phyloP scores from a whole-genome alignment of 2,888 invertebrate species.

The Synergus japonicus region DNA sequence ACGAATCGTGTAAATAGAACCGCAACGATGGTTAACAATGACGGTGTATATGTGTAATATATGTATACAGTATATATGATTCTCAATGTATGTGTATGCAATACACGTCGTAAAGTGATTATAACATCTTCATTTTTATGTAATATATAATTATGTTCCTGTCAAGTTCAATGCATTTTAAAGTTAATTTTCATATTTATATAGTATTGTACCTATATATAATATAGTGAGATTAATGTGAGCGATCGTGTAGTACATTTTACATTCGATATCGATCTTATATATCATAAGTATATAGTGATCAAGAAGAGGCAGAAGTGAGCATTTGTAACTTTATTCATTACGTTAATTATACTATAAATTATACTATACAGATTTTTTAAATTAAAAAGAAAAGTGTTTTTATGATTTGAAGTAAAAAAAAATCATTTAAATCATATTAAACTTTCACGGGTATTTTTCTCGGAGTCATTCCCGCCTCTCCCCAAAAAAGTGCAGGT shows the following conservation, averaged over 20 bases:
- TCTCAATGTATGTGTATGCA: slow-evolving; percentile 52
- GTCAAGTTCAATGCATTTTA: slow-evolving; percentile 53
- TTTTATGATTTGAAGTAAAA: background rate
- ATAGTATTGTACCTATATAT: no score
- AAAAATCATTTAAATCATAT: background rate
- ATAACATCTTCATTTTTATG: slow-evolving; percentile 32
- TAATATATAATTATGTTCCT: slow-evolving; percentile 34
- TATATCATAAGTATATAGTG: background rate
- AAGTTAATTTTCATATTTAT: background rate
- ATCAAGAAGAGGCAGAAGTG: background rate
- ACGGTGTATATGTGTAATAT: slow-evolving; percentile 61
- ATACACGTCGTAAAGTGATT: slow-evolving; percentile 55
- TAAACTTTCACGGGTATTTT: background rate
- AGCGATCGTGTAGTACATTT: no score
- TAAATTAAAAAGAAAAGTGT: background rate
- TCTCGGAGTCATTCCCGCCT: background rate
- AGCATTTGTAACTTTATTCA: slow-evolving; percentile 42
- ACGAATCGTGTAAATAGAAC: slow-evolving; percentile 70
- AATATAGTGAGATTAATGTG: no score
- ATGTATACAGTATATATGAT: slow-evolving; percentile 30
- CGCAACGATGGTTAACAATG: slow-evolving; percentile 72
- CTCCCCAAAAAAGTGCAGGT: background rate
- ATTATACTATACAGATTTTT: background rate
- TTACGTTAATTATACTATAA: background rate
- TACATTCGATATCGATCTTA: no score